Evolutionary conservation across 2,113 vertebrate species (phyloP).

Genomic region (Haplochromis vanheusdeni): DNA sequence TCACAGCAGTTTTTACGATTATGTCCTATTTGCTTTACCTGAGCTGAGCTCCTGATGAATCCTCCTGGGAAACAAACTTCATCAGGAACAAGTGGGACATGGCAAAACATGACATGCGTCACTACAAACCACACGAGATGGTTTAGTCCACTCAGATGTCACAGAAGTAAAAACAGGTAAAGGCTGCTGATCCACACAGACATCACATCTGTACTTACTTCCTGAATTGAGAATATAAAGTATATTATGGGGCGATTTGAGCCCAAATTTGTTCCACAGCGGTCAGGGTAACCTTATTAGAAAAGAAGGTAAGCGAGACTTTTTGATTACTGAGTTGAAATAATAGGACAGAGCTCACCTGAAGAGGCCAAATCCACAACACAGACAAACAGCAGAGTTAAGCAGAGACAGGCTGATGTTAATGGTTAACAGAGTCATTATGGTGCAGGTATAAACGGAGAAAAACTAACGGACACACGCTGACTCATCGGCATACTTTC

Average conservation of each 20-base stretch:
- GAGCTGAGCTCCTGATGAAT: not conserved
- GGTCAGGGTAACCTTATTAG: not conserved
- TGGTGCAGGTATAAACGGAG: not conserved
- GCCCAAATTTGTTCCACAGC: not conserved
- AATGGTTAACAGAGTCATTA: too few relatives aligned
- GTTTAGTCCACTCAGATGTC: not conserved
- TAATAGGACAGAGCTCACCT: not conserved
- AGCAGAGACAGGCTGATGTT: rapidly evolving
- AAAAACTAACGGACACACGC: not conserved
- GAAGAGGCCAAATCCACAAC: not conserved
- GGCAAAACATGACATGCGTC: not conserved
- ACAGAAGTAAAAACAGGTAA: not conserved
- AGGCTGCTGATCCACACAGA: not conserved
- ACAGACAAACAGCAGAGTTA: not conserved
- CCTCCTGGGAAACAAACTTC: not conserved
- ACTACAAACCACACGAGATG: not conserved
- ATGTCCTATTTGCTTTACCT: not conserved
- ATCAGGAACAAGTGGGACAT: not conserved
- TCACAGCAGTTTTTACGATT: rapidly evolving
- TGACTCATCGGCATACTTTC: not conserved
- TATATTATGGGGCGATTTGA: not conserved
- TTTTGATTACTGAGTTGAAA: rapidly evolving
- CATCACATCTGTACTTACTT: not conserved
- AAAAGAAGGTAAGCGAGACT: too few relatives aligned
- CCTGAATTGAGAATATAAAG: not conserved